phyloP scores from a whole-genome alignment of 1,140 invertebrate genomes.

The Drosophila sproati region DNA sequence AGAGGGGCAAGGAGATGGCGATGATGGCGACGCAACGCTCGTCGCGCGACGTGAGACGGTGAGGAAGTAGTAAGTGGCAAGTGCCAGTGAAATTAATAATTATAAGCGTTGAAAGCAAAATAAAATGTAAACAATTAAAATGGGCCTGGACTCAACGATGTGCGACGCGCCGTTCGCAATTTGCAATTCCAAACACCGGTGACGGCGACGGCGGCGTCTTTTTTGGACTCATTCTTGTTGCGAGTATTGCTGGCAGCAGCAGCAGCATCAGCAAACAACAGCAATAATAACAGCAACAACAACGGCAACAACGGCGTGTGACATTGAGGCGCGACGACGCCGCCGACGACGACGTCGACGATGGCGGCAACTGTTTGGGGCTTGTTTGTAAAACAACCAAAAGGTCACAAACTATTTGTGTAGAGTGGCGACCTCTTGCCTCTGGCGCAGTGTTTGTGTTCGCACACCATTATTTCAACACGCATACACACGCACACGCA shows the following conservation, averaged over 20 bases:
- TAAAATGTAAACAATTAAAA: conserved; percentile 83
- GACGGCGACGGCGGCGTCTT: conserved; percentile 42
- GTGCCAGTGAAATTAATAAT: conserved; percentile 76
- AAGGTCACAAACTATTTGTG: conserved; percentile 82
- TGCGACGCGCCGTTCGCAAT: conserved; percentile 68
- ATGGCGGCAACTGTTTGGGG: conserved; percentile 35
- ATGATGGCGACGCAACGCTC: conserved; percentile 11
- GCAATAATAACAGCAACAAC: conserved; percentile 11
- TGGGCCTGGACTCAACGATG: conserved; percentile 65
- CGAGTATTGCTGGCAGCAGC: conserved; percentile 21
- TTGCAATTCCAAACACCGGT: conserved; percentile 76
- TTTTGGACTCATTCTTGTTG: conserved; percentile 34
- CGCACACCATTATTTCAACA: conserved; percentile 58
- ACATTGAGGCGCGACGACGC: conserved; percentile 69
- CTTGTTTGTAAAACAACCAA: conserved; percentile 80
- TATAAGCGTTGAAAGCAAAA: conserved; percentile 80
- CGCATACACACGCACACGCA: conserved; percentile 32
- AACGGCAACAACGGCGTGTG: conserved; percentile 42
- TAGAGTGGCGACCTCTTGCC: conserved; percentile 68
- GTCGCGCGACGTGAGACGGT: neutral
- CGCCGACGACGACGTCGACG: conserved; percentile 33
- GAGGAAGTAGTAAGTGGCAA: conserved; percentile 26
- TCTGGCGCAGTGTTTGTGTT: conserved; percentile 61
- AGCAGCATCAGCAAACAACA: conserved; percentile 13
- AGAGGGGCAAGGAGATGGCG: conserved; percentile 1